Percentiles rank a stretch among this genome's conserved stretches.
Evolutionary conservation across 2,113 vertebrate species (phyloP).

Genomic region (Poeciliopsis prolifica): DNA sequence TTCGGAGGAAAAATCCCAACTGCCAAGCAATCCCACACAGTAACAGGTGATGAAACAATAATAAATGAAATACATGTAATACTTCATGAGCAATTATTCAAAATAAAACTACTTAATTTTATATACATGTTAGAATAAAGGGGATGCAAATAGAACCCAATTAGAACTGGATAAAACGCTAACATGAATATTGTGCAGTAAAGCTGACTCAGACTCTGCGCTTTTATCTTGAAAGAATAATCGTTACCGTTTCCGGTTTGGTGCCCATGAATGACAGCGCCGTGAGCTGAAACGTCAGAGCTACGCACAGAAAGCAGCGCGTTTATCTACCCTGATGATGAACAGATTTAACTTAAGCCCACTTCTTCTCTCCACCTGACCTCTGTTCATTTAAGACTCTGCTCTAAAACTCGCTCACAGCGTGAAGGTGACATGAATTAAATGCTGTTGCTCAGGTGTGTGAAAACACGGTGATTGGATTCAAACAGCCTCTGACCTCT

Average conservation of each 20-base stretch:
- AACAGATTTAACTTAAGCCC: conserved; percentile 5
- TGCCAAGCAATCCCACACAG: too few relatives aligned
- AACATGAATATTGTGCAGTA: background rate
- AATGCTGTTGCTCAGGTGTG: background rate
- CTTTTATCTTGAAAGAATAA: conserved; percentile 29
- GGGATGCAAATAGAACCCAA: too few relatives aligned
- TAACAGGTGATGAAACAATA: too few relatives aligned
- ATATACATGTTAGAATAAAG: too few relatives aligned
- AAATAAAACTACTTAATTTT: background rate
- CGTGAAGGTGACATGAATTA: background rate
- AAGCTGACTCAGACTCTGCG: background rate
- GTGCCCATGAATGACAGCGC: conserved; percentile 5
- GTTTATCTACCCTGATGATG: conserved; percentile 26
- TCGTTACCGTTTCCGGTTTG: conserved; percentile 28
- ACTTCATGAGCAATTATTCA: background rate
- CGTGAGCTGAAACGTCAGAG: conserved; percentile 66
- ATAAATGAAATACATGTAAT: background rate
- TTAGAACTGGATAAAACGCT: too few relatives aligned
- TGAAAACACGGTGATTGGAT: too few relatives aligned
- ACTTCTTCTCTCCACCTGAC: background rate
- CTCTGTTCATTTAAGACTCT: too few relatives aligned
- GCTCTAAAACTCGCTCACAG: background rate
- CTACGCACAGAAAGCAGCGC: conserved; percentile 48
- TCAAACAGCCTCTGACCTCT: background rate
- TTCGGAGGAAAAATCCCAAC: too few relatives aligned